These are phyloP conservation scores for Aviceda subcristata DNA, from an alignment of 2,113 vertebrate genomes.

Conservation along the genomic window DNA sequence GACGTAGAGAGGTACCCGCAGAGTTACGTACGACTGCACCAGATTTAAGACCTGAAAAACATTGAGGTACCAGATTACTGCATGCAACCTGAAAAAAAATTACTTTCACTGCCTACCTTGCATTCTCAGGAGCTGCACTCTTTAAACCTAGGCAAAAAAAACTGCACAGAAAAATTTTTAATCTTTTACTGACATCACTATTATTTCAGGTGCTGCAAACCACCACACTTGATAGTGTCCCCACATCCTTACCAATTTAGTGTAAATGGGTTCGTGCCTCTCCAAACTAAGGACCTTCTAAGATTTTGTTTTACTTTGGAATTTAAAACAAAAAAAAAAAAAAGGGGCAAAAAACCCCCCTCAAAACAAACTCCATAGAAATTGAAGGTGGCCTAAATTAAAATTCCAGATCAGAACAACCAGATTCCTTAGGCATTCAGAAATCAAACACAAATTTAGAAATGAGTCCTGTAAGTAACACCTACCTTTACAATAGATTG, in stretches of 20 bases:
- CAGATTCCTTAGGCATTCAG: not conserved
- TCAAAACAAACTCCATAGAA: not conserved
- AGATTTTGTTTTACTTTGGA: not conserved
- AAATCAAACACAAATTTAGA: not conserved
- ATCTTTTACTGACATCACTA: not conserved
- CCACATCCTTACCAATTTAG: not conserved
- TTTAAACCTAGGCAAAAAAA: not conserved
- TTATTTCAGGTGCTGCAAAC: not conserved
- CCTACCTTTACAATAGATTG: not conserved
- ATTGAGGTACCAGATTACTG: not conserved
- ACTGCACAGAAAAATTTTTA: not conserved
- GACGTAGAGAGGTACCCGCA: constrained; percentile 73
- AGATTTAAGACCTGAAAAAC: constrained; percentile 73
- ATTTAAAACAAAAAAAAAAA: not conserved
- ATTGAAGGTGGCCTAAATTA: not conserved
- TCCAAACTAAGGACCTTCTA: not conserved
- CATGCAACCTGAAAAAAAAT: not conserved
- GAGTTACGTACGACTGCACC: constrained; percentile 78
- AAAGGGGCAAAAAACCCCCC: not conserved
- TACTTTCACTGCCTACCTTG: not conserved
- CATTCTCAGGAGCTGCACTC: not conserved
- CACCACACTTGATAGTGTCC: not conserved
- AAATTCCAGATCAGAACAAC: not conserved
- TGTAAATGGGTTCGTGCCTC: not conserved
- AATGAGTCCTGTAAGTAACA: not conserved